Evolutionary conservation across 2,888 invertebrate genomes (phyloP).

Genomic region (Nemapogon koenigi): DNA sequence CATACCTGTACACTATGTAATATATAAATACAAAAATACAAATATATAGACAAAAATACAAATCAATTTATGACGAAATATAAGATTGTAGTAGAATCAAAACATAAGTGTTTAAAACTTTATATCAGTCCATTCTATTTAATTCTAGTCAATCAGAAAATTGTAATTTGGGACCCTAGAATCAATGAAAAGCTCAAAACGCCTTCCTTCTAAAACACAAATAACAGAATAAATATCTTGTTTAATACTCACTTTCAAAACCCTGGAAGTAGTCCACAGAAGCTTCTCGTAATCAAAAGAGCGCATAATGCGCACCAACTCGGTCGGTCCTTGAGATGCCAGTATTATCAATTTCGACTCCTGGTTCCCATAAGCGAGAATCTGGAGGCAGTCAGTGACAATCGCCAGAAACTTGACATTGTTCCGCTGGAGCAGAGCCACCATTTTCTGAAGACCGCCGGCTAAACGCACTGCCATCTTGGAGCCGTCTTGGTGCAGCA

Average conservation of each 20-base stretch:
- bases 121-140: no score
- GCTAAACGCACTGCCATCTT: conserved; percentile 98
- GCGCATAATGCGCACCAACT: conserved; percentile 96
- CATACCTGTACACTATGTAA: no score
- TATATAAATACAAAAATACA: no score
- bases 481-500: conserved; percentile 97
- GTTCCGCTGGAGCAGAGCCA: conserved; percentile 93
- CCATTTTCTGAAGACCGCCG: conserved; percentile 98
- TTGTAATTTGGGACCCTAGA: no score
- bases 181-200: no score
- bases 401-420: conserved; percentile 98
- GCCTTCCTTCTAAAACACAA: no score
- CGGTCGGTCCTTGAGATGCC: conserved; percentile 94
- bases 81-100: no score
- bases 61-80: no score
- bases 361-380: conserved; percentile 96
- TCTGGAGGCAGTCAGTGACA: conserved; percentile 98
- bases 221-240: no score
- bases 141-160: no score
- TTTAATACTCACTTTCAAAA: conserved; percentile 82
- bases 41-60: no score
- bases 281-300: conserved; percentile 98
- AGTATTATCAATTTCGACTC: conserved; percentile 97
- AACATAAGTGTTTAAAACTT: no score
- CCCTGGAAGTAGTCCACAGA: conserved; percentile 97